Conservation (phyloP, 35 echinoderm and acorn worm species). For the Acanthaster planci region DNA sequence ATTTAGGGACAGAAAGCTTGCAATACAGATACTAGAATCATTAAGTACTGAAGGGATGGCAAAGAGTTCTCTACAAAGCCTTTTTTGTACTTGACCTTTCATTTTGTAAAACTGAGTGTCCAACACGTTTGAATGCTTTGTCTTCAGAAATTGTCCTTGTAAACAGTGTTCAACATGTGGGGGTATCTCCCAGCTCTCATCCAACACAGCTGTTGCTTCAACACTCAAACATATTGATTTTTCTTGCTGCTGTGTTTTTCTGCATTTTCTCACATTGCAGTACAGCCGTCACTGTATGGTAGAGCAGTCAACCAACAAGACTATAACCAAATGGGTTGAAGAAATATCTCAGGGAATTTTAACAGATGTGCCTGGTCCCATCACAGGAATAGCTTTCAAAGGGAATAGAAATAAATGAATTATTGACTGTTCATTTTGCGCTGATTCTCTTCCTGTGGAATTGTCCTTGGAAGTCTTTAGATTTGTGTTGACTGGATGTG, state of each 20-base stretch:
- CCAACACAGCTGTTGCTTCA: constrained; percentile 28
- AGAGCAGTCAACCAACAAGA: constrained; percentile 2
- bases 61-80: constrained; percentile 6
- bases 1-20: too few species aligned
- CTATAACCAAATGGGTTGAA: background rate
- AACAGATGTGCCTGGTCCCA: constrained; percentile 4
- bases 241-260: background rate
- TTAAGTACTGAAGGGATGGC: background rate
- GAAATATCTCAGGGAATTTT: background rate
- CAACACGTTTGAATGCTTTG: constrained; percentile 20
- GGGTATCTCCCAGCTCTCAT: constrained; percentile 2
- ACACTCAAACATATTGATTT: constrained; percentile 31
- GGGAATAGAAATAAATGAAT: constrained; percentile 5
- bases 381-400: background rate
- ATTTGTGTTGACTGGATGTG: too few species aligned
- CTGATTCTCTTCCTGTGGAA: background rate
- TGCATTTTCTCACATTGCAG: constrained; percentile 26
- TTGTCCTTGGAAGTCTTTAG: too few species aligned
- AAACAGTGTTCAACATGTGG: constrained; percentile 1
- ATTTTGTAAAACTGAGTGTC: background rate
- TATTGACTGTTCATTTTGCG: background rate
- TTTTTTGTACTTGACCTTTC: constrained; percentile 24
- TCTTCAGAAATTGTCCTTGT: background rate
- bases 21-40: too few species aligned
- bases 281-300: background rate